Conservation (phyloP, 2,797 vertebrate species). For the Dryobates pubescens region DNA sequence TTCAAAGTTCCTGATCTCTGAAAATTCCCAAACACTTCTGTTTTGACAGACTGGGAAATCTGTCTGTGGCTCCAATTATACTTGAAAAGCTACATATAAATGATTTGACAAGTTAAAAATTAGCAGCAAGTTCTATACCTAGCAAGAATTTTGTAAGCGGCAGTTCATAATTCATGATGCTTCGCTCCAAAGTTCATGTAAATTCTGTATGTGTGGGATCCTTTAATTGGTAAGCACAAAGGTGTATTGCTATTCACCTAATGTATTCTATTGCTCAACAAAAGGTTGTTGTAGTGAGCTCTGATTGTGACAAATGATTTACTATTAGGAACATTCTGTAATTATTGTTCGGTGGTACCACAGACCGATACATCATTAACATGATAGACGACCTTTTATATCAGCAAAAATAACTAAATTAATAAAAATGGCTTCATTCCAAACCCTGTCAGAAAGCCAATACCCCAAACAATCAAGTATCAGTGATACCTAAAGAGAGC, state of each 20-base stretch:
- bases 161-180: slow-evolving; percentile 70
- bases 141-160: slow-evolving; percentile 50
- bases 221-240: slow-evolving; percentile 77
- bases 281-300: slow-evolving; percentile 81
- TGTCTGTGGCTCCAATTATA: slow-evolving; percentile 72
- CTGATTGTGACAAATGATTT: slow-evolving; percentile 89
- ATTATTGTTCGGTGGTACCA: slow-evolving; percentile 86
- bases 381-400: slow-evolving; percentile 88
- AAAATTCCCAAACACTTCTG: slow-evolving; percentile 67
- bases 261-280: slow-evolving; percentile 81
- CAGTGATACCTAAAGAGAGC: slow-evolving; percentile 78
- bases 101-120: slow-evolving; percentile 74
- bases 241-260: slow-evolving; percentile 81
- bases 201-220: slow-evolving; percentile 51
- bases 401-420: slow-evolving; percentile 90
- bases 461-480: slow-evolving; percentile 81
- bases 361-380: slow-evolving; percentile 87
- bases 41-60: slow-evolving; percentile 67
- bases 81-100: slow-evolving; percentile 73
- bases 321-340: slow-evolving; percentile 88
- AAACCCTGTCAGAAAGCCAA: slow-evolving; percentile 86
- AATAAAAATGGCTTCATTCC: slow-evolving; percentile 90
- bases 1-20: slow-evolving; percentile 54
- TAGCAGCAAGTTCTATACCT: slow-evolving; percentile 57
- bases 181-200: slow-evolving; percentile 55